Base-by-base conservation (phyloP, 2,888 invertebrate species). In the Glyphotaelius pellucidus region DNA sequence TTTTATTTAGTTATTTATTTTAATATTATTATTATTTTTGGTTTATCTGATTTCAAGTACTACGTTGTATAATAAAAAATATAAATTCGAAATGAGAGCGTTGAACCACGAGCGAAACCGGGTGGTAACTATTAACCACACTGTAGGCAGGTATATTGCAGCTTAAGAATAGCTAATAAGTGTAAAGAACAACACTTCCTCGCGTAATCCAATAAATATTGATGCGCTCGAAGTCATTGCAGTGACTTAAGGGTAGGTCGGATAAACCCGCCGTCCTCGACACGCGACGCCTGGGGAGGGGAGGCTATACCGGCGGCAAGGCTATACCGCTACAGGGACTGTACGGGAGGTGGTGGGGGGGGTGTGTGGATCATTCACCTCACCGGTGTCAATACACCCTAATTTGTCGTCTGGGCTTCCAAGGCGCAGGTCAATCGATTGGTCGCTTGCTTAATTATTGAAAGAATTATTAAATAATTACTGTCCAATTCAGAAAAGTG, bases 371-470 rank as follows among this genome's bases (percentile, higher is more conserved):
- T 83, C 84, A 32, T 84, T 84, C 84, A 84, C 84, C 84, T 84
- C n/a, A 25, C 19, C 32, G 15, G 84, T 84, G 84, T 84, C 84
- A 84, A 84, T 84, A 84, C 84, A 38, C 84, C 38, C 38, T 84
- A 84, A 84, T 84, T 84, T 84, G 19, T 38, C 38, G 84, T 84
- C 38, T 84, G 38, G 84, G 32, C 11, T 38, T 32, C 19, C 35
- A 84, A 38, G 15, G 84, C 19, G 25, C 25, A 67, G 67, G 67
- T n/a, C 67, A 67, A n/a, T 67, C 67, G 67, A 25, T 67, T 67
- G 67, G 67, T 67, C 67, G 19, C 67, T 67, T n/a, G 67, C 25
- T 67, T 67, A 67, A n/a, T 25, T 25, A 67, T 25, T 67, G 67
- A 67, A 67, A 25, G 19, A 67, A 67, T 67, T 67, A 67, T 19